Evolutionary conservation across 2,113 vertebrate genomes (phyloP).

Genomic region (Zosterops borbonicus): DNA sequence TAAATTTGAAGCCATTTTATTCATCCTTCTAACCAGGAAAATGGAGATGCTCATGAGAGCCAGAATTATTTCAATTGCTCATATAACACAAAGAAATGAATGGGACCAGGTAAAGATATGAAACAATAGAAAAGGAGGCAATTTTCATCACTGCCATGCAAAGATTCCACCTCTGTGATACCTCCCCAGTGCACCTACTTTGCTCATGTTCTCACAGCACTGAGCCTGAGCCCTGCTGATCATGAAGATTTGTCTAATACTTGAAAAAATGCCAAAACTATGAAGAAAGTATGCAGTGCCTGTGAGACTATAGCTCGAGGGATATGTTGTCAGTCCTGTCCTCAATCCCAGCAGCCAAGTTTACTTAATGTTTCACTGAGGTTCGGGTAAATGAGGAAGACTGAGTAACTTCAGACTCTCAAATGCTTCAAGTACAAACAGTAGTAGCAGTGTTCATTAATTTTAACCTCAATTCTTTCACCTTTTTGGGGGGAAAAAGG

Average conservation of each 20-base stretch:
- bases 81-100: background rate
- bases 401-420: background rate
- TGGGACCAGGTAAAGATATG: background rate
- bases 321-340: background rate
- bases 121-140: background rate
- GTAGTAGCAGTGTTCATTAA: background rate
- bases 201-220: slow-evolving; percentile 4
- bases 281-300: background rate
- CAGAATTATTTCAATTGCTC: background rate
- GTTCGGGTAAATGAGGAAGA: background rate
- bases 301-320: background rate
- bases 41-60: background rate
- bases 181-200: background rate
- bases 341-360: background rate
- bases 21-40: background rate
- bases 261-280: slow-evolving; percentile 18
- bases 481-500: fast-evolving
- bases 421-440: background rate
- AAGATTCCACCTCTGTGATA: background rate
- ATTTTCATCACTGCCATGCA: background rate
- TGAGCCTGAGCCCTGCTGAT: background rate
- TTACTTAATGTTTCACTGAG: background rate
- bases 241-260: background rate
- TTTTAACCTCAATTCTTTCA: background rate
- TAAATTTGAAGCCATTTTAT: background rate